Percentiles rank a stretch among this genome's conserved stretches.
These are phyloP conservation scores for Lepus americanus DNA, from an alignment of 2,113 vertebrate genomes.

Conservation along the genomic window DNA sequence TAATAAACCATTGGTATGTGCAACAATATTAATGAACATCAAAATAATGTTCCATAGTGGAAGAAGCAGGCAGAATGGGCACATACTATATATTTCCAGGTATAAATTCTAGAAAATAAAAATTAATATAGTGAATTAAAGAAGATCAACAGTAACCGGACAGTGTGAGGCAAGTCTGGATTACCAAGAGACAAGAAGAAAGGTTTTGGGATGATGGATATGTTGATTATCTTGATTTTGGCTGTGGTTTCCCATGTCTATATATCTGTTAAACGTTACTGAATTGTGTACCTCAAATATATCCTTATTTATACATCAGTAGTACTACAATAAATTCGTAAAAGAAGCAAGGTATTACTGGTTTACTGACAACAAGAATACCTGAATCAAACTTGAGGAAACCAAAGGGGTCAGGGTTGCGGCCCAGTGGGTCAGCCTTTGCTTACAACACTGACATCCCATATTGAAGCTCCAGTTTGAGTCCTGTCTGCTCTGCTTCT, in stretches of 20 bases:
- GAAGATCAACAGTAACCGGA: background rate
- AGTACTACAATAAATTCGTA: background rate
- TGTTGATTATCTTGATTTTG: background rate
- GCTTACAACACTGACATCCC: too few species aligned
- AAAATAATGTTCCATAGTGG: background rate
- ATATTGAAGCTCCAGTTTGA: too few species aligned
- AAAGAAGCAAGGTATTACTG: background rate
- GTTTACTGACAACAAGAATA: conserved; percentile 1
- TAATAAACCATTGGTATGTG: background rate
- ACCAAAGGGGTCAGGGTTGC: background rate
- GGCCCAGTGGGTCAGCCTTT: too few species aligned
- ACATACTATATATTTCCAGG: background rate
- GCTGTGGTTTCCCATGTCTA: background rate
- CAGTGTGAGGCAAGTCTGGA: background rate
- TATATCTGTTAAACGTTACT: background rate
- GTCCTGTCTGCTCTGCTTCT: too few species aligned
- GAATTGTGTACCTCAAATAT: background rate
- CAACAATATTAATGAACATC: background rate
- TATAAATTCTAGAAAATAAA: background rate
- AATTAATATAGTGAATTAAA: background rate
- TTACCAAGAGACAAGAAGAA: background rate
- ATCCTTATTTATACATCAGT: background rate
- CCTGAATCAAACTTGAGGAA: background rate
- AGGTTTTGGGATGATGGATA: background rate
- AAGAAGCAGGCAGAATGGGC: background rate